Evolutionary conservation across 2,113 vertebrate species (phyloP), one percentile per base, ranked within the genome.

Genomic region (Lagopus leucura): DNA sequence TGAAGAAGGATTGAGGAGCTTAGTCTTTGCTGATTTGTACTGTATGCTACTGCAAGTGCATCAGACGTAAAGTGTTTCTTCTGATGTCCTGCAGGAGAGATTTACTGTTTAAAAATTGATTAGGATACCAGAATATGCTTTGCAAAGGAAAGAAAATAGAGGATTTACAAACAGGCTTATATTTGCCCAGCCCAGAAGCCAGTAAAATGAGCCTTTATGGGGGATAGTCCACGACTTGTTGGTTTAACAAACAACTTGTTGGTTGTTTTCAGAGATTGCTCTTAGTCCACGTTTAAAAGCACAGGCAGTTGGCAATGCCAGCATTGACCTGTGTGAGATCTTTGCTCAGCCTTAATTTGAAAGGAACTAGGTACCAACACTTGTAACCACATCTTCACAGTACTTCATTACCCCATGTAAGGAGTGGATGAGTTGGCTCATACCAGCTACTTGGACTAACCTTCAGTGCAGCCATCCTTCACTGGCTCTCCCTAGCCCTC

Each of bases 401-500:
- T 14, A 42, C 47, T 47, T 63, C 18, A 4, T 43, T 20, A 27
- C 20, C 15, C 70, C 13, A 5, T 27, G 2, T 5, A 42, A 30
- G 21, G 25, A 11, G 0, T 38, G 38, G 11, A 21, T 32, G 45
- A 48, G 6, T 8, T 80, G 74, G 24, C 24, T 67, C 21, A 5
- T 28, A 4, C 11, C 45, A 2, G 2, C 42, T 19, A 4, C 48
- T 73, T 4, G 0, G 42, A 15, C 52, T 50, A 8, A 24, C 6
- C 73, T 38, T 1, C 3, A 1, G 13, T 11, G 28, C 42, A 47
- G 27, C 14, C 14, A 17, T 38, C 17, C 34, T 50, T 34, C 48
- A 3, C 34, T 8, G 28, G 14, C 30, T 8, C 54, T 43, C 42
- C 40, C 4, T 38, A 8, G 8, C 5, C 36, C n/a, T 10, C 19